Percentiles rank a stretch among this genome's conserved stretches.
Evolutionary conservation across 2,113 vertebrate genomes (phyloP).

Genomic region (Hemicordylus capensis): DNA sequence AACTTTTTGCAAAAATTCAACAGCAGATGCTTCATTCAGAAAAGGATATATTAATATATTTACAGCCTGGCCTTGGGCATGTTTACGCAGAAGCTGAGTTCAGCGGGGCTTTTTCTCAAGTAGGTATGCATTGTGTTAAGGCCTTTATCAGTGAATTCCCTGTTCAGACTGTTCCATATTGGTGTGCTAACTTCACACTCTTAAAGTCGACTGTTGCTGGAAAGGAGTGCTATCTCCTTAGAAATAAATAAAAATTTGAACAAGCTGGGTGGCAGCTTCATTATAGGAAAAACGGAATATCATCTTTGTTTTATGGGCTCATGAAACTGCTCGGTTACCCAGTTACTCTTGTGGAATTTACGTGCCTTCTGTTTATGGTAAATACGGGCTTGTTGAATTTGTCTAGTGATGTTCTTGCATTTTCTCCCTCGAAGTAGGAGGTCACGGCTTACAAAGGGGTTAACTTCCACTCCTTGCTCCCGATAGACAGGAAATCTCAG

Average conservation of each 20-base stretch:
- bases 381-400: slow-evolving; percentile 10
- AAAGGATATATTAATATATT: neutral
- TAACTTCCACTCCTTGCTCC: too few relatives aligned
- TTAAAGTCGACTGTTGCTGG: neutral
- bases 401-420: slow-evolving; percentile 43
- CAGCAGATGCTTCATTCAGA: neutral
- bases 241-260: neutral
- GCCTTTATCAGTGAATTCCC: neutral
- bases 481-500: too few relatives aligned
- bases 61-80: rapidly evolving
- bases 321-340: neutral
- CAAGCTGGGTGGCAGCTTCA: neutral
- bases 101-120: neutral
- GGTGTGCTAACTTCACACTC: neutral
- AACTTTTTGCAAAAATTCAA: neutral
- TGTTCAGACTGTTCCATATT: neutral
- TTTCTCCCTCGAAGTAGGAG: too few relatives aligned
- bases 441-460: too few relatives aligned
- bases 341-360: slow-evolving; percentile 7
- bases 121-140: neutral
- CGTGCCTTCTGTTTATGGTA: neutral
- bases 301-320: neutral
- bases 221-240: neutral
- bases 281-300: neutral
- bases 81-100: neutral